Conservation (phyloP, 2,113 vertebrate species). For the Aptenodytes patagonicus region DNA sequence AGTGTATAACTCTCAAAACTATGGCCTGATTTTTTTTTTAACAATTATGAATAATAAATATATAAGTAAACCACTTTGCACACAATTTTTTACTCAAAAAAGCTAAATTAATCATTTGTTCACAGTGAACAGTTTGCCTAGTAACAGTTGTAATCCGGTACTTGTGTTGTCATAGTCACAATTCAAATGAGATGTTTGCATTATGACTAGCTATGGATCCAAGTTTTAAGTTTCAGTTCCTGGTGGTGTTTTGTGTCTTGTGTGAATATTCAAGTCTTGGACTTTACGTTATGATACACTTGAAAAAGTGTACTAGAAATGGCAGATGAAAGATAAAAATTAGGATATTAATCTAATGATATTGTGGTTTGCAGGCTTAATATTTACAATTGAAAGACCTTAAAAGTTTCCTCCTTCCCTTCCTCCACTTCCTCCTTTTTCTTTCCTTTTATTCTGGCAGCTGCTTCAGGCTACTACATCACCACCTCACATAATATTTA, state of each 20-base stretch:
- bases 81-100: neutral
- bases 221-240: neutral
- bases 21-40: neutral
- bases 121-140: neutral
- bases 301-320: neutral
- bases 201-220: neutral
- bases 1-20: neutral
- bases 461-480: neutral
- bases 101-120: neutral
- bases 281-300: neutral
- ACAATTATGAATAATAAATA: neutral
- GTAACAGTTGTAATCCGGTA: neutral
- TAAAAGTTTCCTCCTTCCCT: neutral
- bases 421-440: neutral
- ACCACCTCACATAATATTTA: neutral
- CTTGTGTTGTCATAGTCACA: neutral
- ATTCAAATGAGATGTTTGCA: neutral
- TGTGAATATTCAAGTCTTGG: neutral
- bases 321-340: neutral
- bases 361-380: neutral
- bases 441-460: neutral
- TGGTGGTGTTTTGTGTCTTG: neutral
- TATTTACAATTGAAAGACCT: neutral
- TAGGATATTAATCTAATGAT: neutral
- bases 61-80: neutral